These are phyloP conservation scores for Microcaecilia unicolor DNA, from an alignment of 2,797 vertebrate genomes.

Conservation along the genomic window DNA sequence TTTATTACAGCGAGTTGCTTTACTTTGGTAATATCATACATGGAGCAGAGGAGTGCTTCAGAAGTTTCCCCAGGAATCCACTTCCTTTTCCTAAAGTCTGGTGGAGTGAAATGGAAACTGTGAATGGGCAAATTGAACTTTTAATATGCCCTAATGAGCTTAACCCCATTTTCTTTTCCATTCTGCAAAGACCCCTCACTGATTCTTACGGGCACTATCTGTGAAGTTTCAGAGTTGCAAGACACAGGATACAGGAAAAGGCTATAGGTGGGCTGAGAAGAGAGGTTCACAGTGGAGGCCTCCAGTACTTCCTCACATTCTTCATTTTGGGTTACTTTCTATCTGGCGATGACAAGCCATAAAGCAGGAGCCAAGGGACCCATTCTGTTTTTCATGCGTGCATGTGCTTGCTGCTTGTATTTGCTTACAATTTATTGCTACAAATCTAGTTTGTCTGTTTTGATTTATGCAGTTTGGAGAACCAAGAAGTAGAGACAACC, in stretches of 20 bases:
- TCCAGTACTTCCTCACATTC: conserved; percentile 22
- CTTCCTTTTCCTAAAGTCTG: no score
- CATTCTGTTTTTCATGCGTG: conserved; percentile 28
- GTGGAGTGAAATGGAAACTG: no score
- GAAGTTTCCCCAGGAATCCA: no score
- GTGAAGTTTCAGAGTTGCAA: no score
- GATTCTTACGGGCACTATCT: no score
- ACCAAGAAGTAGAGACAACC: conserved; percentile 41
- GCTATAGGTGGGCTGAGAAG: no score
- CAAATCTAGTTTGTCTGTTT: conserved; percentile 48
- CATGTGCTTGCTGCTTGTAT: conserved; percentile 38
- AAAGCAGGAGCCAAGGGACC: conserved; percentile 13
- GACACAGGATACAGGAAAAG: no score
- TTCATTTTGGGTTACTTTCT: conserved; percentile 7
- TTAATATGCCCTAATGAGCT: no score
- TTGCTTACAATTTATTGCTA: conserved; percentile 40
- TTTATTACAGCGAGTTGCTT: conserved; percentile 5
- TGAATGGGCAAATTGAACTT: no score
- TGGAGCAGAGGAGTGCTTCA: conserved; percentile 13
- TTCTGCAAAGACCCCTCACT: no score
- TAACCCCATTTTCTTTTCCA: no score
- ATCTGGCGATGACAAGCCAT: conserved; percentile 7
- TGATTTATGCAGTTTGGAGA: conserved; percentile 44
- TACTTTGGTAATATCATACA: conserved; percentile 3
- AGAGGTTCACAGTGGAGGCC: conserved; percentile 28